These are phyloP conservation scores for Zaprionus inermis DNA, from an alignment of 1,140 invertebrate species.

Conservation along the genomic window DNA sequence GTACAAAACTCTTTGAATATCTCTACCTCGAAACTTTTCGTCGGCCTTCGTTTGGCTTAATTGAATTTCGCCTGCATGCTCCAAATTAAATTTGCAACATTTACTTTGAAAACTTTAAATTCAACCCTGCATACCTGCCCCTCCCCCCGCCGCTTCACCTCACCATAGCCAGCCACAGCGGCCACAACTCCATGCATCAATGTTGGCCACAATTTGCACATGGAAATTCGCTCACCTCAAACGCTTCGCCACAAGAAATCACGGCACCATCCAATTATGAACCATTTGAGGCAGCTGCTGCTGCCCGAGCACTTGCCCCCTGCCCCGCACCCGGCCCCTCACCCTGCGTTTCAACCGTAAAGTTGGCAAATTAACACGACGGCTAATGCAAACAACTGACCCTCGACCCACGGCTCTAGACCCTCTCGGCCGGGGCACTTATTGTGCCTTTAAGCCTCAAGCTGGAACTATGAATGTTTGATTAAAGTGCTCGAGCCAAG, in stretches of 20 bases:
- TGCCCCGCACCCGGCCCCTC: background rate
- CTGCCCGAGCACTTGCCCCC: conserved; percentile 21
- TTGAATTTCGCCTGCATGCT: background rate
- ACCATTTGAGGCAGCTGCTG: conserved; percentile 67
- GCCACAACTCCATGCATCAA: conserved; percentile 11
- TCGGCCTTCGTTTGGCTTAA: background rate
- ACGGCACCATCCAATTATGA: conserved; percentile 69
- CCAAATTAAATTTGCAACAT: conserved; percentile 26
- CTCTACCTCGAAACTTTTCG: background rate
- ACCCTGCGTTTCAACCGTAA: conserved; percentile 24
- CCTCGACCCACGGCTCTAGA: conserved; percentile 24
- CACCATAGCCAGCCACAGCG: conserved; percentile 7
- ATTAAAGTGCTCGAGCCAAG: conserved; percentile 57
- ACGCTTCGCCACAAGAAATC: conserved; percentile 47
- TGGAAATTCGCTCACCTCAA: conserved; percentile 52
- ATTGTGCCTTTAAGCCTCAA: conserved; percentile 49
- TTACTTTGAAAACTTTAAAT: conserved; percentile 21
- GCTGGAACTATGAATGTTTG: conserved; percentile 78
- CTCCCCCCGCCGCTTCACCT: background rate
- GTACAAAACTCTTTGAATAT: background rate
- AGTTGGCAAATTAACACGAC: conserved; percentile 76
- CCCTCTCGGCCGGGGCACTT: background rate
- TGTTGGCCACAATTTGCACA: conserved; percentile 62
- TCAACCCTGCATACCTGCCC: background rate
- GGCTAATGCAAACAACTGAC: conserved; percentile 69